Evolutionary conservation across 2,888 invertebrate genomes (phyloP), one percentile per base, ranked within the genome.

Genomic region (Protophormia terraenovae): DNA sequence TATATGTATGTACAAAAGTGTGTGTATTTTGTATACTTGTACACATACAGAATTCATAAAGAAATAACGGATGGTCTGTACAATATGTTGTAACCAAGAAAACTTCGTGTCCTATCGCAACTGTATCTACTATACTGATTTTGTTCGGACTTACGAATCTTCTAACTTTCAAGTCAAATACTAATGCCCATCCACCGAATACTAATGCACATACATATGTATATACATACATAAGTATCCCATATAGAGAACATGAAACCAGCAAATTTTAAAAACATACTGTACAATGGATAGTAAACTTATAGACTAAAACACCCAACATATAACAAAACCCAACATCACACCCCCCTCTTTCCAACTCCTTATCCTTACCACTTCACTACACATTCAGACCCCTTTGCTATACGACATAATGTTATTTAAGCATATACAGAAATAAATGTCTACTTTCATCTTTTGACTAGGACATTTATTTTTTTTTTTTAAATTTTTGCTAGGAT

Each of bases 21-120:
- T 24, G n/a, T 27, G 14, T 38, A n/a, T 2, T 38, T 24, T 16
- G 7, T n/a, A 55, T 41, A 45, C 58, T 14, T 45, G 29, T 32
- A n/a, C n/a, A n/a, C n/a, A n/a, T n/a, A n/a, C n/a, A n/a, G 32
- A 79, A 79, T 73, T 66, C 14, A 16, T 64, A 45, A 53, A 22
- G 38, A 76, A 60, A 38, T 16, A 66, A 50, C 22, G 50, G 14
- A 62, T 55, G 66, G 67, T 53, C 29, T 81, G n/a, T 35, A 35
- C 47, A 81, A 53, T 38, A 67, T 77, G 50, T 35, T 64, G 69
- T 72, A 58, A 75, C 64, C 66, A 78, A 78, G 64, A 79, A 38
- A 82, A 60, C 82, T 75, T 85, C 85, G 85, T 85, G 85, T 85
- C 53, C 82, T 82, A 82, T 85, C 82, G 78, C 71, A 75, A 29